A percentile compares a stretch with the other conserved stretches of the same genome.
These are phyloP conservation scores for Taphrorychus bicolor DNA, from an alignment of 2,888 invertebrate species.

Conservation along the genomic window DNA sequence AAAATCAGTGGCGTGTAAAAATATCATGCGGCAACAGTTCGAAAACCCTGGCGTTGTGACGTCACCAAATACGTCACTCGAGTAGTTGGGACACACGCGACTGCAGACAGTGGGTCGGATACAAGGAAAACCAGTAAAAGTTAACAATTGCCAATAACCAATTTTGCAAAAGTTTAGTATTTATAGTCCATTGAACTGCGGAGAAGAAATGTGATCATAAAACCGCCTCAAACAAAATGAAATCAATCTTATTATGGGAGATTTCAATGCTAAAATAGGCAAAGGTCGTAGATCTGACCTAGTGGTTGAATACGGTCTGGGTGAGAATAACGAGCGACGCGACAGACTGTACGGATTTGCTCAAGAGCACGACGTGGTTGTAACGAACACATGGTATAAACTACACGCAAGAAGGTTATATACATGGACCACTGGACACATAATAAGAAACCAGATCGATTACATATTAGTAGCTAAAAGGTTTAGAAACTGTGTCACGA, in stretches of 20 bases:
- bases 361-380: constrained; percentile 36
- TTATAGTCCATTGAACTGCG: too few relatives aligned
- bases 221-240: too few relatives aligned
- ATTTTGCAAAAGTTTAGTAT: too few relatives aligned
- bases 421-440: constrained; percentile 37
- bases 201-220: too few relatives aligned
- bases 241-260: too few relatives aligned
- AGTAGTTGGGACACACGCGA: not conserved
- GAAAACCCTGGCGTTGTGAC: not conserved
- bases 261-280: too few relatives aligned
- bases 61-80: not conserved
- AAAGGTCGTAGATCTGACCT: not conserved
- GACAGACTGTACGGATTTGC: constrained; percentile 35
- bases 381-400: constrained; percentile 43
- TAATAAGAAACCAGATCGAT: constrained; percentile 41
- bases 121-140: not conserved
- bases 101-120: not conserved
- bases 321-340: not conserved
- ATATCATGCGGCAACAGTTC: not conserved
- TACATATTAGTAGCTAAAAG: constrained; percentile 42
- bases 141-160: not conserved
- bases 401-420: constrained; percentile 40
- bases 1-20: not conserved
- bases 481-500: too few relatives aligned
- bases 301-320: not conserved